Base-by-base conservation (phyloP, 2,797 vertebrate genomes). In the Cynopterus sphinx region DNA sequence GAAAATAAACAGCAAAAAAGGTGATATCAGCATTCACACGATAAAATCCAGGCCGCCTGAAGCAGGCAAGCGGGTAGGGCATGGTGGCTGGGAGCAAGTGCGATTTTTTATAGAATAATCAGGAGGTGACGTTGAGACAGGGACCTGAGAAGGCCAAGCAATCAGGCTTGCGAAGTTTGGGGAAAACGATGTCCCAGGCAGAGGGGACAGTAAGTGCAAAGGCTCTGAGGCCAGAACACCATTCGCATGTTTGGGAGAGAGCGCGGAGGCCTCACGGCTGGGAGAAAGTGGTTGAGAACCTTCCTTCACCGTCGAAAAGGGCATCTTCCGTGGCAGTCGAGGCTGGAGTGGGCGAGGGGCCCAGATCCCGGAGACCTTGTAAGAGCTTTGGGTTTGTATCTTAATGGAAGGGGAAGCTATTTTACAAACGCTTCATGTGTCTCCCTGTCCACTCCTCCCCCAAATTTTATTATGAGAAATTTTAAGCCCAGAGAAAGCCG, bases 21-120 rank as follows among this genome's bases (percentile, higher is more conserved):
- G 39, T 31, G 31, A 17, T 17, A 3, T 22, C 8, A 3, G 12
- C 4, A 5, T 22, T 82, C 78, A 2, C 2, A 21, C 6, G 0
- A 46, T 15, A 7, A 51, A 51, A 43, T n/a, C 43, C 13, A 15
- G 12, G 55, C 24, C 46, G 9, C 24, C n/a, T 24, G 28, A 33
- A 77, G 21, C n/a, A 31, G 46, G 82, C 49, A 5, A 67, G 43
- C 19, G 59, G 36, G 15, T 7, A 53, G 5, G 55, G 74, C 31
- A 19, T 7, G 22, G n/a, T 39, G 28, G 83, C 36, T 28, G 19
- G 39, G 24, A 59, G 46, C 39, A 53, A 26, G 43, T 39, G 39
- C 46, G 61, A 1, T 13, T 43, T 81, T 28, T 12, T 3, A 17
- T 1, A 59, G 67, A 16, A 6, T 26, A 16, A 41, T 43, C 36